These are phyloP conservation scores for Phacellophora camtschatica DNA, from an alignment of 30 jellyfish, hydroid and myxozoan species.

Conservation along the genomic window DNA sequence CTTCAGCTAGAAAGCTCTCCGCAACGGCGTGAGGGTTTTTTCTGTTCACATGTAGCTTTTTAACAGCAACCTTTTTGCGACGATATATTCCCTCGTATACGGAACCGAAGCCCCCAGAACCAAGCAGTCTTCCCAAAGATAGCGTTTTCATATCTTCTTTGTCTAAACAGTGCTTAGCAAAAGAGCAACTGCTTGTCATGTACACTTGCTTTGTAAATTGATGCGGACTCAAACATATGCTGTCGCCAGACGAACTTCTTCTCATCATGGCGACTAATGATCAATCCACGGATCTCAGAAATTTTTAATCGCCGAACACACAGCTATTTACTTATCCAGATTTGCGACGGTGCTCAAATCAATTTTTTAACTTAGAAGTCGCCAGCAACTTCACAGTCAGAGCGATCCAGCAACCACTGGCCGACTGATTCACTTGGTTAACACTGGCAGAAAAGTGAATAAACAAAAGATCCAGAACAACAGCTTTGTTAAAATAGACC, in stretches of 20 bases:
- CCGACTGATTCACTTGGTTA: constrained; percentile 27
- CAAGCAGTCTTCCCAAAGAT: constrained; percentile 82
- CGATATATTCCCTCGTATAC: constrained; percentile 88
- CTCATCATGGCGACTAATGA: constrained; percentile 1
- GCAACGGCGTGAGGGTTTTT: constrained; percentile 94
- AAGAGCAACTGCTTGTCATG: constrained; percentile 50
- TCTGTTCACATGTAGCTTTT: constrained; percentile 75
- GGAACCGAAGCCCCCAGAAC: constrained; percentile 98
- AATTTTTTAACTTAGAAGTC: constrained; percentile 46
- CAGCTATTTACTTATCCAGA: background rate
- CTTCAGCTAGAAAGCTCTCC: constrained; percentile 95
- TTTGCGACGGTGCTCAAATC: background rate
- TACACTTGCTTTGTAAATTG: background rate
- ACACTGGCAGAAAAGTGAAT: constrained; percentile 39
- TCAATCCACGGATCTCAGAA: background rate
- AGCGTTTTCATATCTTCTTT: constrained; percentile 36
- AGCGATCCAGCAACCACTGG: constrained; percentile 54
- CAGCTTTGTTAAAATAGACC: constrained; percentile 20
- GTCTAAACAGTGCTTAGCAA: constrained; percentile 62
- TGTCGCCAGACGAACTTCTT: constrained; percentile 22
- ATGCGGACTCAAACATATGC: background rate
- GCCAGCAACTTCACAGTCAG: constrained; percentile 79
- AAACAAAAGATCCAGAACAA: constrained; percentile 46
- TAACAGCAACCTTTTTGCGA: constrained; percentile 85
- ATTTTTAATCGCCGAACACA: background rate